These are phyloP conservation scores for Chesias legatella DNA, from an alignment of 2,888 invertebrate species.

Conservation along the genomic window DNA sequence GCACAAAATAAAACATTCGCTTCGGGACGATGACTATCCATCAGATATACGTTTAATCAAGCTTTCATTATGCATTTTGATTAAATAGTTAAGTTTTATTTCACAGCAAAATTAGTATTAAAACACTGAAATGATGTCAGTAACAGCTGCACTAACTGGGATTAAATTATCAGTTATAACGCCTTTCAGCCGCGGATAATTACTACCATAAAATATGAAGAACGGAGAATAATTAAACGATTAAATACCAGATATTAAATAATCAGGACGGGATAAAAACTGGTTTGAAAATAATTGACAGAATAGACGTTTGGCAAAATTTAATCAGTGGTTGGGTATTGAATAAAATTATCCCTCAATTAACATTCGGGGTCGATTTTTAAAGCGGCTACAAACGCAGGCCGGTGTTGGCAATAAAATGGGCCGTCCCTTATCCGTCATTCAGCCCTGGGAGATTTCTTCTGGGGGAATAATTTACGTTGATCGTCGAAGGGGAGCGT, in stretches of 20 bases:
- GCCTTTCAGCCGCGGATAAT: conserved; percentile 67
- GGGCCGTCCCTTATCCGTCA: conserved; percentile 78
- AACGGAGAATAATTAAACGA: conserved; percentile 58
- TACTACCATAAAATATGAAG: conserved; percentile 70
- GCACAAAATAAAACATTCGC: conserved; percentile 15
- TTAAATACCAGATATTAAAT: conserved; percentile 57
- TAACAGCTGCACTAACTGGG: conserved; percentile 72
- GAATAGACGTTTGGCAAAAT: conserved; percentile 40
- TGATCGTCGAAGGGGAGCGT: conserved; percentile 77
- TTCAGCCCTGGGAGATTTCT: conserved; percentile 78
- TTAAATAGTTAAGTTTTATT: conserved; percentile 42
- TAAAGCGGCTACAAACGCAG: conserved; percentile 62
- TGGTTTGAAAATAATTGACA: conserved; percentile 18
- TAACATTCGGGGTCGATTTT: conserved; percentile 73
- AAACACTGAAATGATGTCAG: conserved; percentile 63
- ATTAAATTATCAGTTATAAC: conserved; percentile 77
- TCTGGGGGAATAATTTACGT: conserved; percentile 79
- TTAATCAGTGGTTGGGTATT: conserved; percentile 62
- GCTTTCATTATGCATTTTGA: conserved; percentile 32
- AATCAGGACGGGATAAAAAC: conserved; percentile 22
- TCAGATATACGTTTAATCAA: conserved; percentile 13
- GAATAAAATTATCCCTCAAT: conserved; percentile 75
- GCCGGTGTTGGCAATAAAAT: conserved; percentile 74
- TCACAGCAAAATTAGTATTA: conserved; percentile 57
- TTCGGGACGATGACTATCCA: conserved; percentile 12